phyloP scores from a whole-genome alignment of 2,797 vertebrate genomes.

The Smutsia temminckii region DNA sequence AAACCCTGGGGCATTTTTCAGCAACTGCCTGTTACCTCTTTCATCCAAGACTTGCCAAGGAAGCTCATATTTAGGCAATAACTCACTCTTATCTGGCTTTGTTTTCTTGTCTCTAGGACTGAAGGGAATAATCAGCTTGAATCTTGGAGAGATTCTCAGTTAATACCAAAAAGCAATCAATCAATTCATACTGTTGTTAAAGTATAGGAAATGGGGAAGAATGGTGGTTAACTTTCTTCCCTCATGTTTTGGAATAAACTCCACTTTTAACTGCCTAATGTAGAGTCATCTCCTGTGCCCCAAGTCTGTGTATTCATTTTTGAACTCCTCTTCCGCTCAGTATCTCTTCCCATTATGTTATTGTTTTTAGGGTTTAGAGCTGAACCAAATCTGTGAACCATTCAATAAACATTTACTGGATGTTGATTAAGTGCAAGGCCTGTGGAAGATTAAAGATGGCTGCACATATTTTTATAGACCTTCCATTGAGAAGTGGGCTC shows the following conservation, averaged over 20 bases:
- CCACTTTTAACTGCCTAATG: background rate
- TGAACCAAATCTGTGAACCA: background rate
- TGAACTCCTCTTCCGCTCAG: background rate
- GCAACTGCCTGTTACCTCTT: constrained; percentile 19
- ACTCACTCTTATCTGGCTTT: constrained; percentile 48
- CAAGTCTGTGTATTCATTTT: background rate
- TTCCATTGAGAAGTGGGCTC: background rate
- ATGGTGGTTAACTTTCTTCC: background rate
- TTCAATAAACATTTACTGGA: constrained; percentile 30
- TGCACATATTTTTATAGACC: background rate
- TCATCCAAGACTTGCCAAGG: constrained; percentile 24
- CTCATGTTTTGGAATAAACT: constrained; percentile 1
- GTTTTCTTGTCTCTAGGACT: constrained; percentile 48
- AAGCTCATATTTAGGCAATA: constrained; percentile 33
- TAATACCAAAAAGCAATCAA: constrained; percentile 28
- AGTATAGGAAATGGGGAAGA: background rate
- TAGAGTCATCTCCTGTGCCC: background rate
- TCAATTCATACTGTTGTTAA: background rate
- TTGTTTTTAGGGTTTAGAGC: constrained; percentile 21
- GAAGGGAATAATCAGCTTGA: constrained; percentile 55
- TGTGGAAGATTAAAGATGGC: background rate
- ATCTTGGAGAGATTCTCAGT: constrained; percentile 59
- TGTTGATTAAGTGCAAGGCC: background rate
- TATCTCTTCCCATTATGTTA: background rate
- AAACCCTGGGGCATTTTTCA: constrained; percentile 64